A percentile compares a stretch with the other conserved stretches of the same genome.
These are phyloP conservation scores for Salvelinus namaycush DNA, from an alignment of 2,113 vertebrate genomes.

Conservation along the genomic window DNA sequence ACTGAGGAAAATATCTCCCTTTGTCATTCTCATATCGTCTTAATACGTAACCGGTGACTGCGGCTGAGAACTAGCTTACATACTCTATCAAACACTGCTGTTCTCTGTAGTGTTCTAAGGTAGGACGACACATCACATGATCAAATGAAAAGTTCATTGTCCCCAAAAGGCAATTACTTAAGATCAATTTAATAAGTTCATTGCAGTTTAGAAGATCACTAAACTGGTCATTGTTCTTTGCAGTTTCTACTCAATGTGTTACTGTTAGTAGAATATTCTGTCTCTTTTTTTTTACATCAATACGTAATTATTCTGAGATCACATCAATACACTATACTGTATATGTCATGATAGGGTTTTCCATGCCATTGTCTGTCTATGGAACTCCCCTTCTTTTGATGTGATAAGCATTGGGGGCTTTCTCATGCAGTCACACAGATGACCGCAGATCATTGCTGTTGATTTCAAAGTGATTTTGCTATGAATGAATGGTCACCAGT, in stretches of 20 bases:
- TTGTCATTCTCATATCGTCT: neutral
- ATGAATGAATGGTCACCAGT: slow-evolving; percentile 73
- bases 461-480: slow-evolving; percentile 67
- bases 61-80: neutral
- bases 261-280: too few species aligned
- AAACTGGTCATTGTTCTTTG: too few species aligned
- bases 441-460: slow-evolving; percentile 48
- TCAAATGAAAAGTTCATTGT: neutral
- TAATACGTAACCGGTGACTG: neutral
- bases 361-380: slow-evolving; percentile 49
- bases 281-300: neutral
- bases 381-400: slow-evolving; percentile 57
- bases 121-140: neutral
- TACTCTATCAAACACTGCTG: too few species aligned
- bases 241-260: too few species aligned
- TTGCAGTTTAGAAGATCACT: too few species aligned
- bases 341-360: slow-evolving; percentile 8
- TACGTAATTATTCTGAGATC: neutral
- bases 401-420: slow-evolving; percentile 50
- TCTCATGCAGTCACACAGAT: slow-evolving; percentile 59
- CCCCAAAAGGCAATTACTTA: neutral
- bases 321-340: too few species aligned
- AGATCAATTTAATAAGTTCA: too few species aligned
- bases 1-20: neutral
- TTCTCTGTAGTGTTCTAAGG: too few species aligned